phyloP scores from a whole-genome alignment of 2,113 vertebrate genomes.

The Kryptolebias marmoratus region DNA sequence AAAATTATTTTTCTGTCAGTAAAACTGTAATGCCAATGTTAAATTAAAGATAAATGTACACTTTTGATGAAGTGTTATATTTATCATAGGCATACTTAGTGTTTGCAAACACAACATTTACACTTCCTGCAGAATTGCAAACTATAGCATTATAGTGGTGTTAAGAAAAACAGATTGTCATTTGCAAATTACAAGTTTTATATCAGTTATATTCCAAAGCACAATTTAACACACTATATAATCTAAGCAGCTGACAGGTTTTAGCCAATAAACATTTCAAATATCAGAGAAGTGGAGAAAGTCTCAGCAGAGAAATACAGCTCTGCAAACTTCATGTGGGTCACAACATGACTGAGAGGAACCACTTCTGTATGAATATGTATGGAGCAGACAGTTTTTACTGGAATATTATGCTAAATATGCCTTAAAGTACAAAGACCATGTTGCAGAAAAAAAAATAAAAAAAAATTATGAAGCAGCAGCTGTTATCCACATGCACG shows the following conservation, averaged over 20 bases:
- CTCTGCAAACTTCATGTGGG: background rate
- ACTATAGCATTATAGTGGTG: too few species aligned
- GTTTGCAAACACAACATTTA: too few species aligned
- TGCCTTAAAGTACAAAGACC: background rate
- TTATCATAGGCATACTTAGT: too few species aligned
- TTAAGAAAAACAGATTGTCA: too few species aligned
- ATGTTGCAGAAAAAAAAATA: background rate
- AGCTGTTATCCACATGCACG: conserved; percentile 1
- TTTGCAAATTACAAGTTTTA: background rate
- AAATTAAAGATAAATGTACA: too few species aligned
- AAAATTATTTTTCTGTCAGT: too few species aligned
- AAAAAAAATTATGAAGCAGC: conserved; percentile 3
- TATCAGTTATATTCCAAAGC: background rate
- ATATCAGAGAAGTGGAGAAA: background rate
- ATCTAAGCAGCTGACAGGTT: background rate
- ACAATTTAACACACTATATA: background rate
- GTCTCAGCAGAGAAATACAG: background rate
- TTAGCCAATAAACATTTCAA: background rate
- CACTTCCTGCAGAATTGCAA: too few species aligned
- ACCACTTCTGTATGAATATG: background rate
- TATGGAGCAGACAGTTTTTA: background rate
- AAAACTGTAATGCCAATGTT: too few species aligned
- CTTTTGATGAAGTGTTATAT: too few species aligned
- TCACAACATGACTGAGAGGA: background rate
- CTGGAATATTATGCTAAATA: background rate